Evolutionary conservation across 1,140 invertebrate genomes (phyloP).

Genomic region (Yoshiicerus persimilis): DNA sequence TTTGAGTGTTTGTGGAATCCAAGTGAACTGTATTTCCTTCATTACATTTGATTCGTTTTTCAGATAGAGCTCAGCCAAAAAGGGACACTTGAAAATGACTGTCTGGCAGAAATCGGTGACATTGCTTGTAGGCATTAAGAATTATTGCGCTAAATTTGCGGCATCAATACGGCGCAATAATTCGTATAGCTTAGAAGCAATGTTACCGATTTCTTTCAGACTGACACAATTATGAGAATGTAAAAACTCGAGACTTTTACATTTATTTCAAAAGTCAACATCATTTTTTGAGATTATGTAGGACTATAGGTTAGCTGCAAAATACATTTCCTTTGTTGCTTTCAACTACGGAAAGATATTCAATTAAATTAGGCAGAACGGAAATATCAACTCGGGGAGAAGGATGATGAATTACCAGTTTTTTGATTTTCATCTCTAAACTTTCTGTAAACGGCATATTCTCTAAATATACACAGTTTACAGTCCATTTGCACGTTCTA

Average conservation of each 20-base stretch:
- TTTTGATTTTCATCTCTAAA: not conserved
- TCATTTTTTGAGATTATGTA: not conserved
- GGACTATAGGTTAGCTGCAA: not conserved
- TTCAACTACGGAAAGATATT: not conserved
- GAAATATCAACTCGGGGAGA: not conserved
- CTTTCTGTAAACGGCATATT: not conserved
- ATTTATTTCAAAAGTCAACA: not conserved
- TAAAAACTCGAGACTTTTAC: too few species aligned
- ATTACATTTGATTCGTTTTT: not conserved
- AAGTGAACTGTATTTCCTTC: not conserved
- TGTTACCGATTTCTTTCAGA: too few species aligned
- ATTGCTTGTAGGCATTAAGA: too few species aligned
- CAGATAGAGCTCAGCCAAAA: not conserved
- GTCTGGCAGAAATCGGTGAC: too few species aligned
- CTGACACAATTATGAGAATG: too few species aligned
- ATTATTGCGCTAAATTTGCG: too few species aligned
- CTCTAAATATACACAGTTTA: not conserved
- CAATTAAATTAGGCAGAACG: not conserved
- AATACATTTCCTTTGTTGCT: not conserved
- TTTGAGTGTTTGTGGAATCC: not conserved
- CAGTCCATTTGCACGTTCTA: not conserved
- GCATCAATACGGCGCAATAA: too few species aligned
- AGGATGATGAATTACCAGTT: not conserved
- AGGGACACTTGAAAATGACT: not conserved
- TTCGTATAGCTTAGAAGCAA: too few species aligned